These are phyloP conservation scores for Pollenia angustigena DNA, from an alignment of 2,888 invertebrate genomes.

Conservation along the genomic window DNA sequence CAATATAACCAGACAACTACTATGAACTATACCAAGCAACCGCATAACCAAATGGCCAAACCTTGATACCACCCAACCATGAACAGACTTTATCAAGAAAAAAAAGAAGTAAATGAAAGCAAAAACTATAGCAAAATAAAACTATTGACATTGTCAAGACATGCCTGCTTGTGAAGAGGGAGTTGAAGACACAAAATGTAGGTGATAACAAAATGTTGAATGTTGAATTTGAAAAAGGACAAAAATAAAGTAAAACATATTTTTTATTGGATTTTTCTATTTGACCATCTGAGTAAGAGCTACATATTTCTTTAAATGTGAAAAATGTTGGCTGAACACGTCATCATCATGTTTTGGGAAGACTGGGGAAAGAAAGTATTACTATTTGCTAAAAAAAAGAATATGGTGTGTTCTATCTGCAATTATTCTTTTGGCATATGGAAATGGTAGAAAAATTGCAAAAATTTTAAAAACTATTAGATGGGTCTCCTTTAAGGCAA, in stretches of 20 bases:
- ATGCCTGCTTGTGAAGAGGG: neutral
- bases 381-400: conserved; percentile 5
- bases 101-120: neutral
- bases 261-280: conserved; percentile 6
- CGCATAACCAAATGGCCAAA: conserved; percentile 55
- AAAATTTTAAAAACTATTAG: neutral
- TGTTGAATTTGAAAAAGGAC: conserved; percentile 5
- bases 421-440: neutral
- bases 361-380: neutral
- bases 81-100: conserved; percentile 56
- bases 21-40: conserved; percentile 24
- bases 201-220: conserved; percentile 41
- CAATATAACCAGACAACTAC: conserved; percentile 30
- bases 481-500: no score
- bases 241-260: conserved; percentile 7
- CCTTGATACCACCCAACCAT: conserved; percentile 52
- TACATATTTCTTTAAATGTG: conserved; percentile 28
- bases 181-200: conserved; percentile 18
- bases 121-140: conserved; percentile 23
- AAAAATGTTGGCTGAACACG: conserved; percentile 47
- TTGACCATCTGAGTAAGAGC: conserved; percentile 11
- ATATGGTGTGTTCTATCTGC: conserved; percentile 1
- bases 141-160: conserved; percentile 67
- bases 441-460: neutral
- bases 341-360: neutral